A percentile compares a stretch with the other conserved stretches of the same genome.
phyloP scores from a whole-genome alignment of 2,888 invertebrate species.

The Teleogryllus oceanicus region DNA sequence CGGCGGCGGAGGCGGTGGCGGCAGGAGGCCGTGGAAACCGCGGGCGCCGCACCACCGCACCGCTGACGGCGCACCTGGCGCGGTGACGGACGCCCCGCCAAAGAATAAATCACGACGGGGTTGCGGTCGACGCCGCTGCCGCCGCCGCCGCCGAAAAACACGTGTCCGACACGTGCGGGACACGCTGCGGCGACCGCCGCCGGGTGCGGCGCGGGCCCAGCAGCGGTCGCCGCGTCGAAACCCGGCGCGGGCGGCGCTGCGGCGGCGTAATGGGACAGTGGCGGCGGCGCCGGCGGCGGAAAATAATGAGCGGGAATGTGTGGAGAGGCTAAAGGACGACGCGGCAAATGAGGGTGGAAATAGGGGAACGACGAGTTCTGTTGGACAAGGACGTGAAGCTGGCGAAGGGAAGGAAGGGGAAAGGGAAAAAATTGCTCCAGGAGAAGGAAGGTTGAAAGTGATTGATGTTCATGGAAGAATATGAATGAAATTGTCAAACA shows the following conservation, averaged over 20 bases:
- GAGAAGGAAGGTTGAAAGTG: too few species aligned
- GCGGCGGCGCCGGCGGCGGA: too few species aligned
- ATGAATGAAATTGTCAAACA: too few species aligned
- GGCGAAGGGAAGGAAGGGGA: too few species aligned
- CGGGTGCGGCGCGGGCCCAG: not conserved
- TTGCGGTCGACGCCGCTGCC: not conserved
- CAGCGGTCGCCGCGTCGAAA: not conserved
- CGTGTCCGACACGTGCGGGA: not conserved
- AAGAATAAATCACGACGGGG: not conserved
- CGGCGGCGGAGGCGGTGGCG: not conserved
- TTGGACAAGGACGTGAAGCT: too few species aligned
- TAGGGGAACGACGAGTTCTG: too few species aligned
- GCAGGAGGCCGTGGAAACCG: not conserved
- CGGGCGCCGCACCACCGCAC: not conserved
- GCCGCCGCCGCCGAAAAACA: not conserved
- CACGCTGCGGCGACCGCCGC: not conserved
- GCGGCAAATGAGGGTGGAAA: too few species aligned
- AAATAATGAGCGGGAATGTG: too few species aligned
- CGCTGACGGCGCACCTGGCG: slow-evolving; percentile 7
- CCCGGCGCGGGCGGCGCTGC: not conserved
- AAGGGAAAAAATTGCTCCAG: too few species aligned
- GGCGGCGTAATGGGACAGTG: not conserved
- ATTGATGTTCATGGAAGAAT: too few species aligned
- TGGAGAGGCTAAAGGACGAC: too few species aligned
- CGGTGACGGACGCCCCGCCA: not conserved